Percentiles rank a stretch among this genome's conserved stretches.
These are phyloP conservation scores for Momotus momota DNA, from an alignment of 2,797 vertebrate genomes.

Conservation along the genomic window DNA sequence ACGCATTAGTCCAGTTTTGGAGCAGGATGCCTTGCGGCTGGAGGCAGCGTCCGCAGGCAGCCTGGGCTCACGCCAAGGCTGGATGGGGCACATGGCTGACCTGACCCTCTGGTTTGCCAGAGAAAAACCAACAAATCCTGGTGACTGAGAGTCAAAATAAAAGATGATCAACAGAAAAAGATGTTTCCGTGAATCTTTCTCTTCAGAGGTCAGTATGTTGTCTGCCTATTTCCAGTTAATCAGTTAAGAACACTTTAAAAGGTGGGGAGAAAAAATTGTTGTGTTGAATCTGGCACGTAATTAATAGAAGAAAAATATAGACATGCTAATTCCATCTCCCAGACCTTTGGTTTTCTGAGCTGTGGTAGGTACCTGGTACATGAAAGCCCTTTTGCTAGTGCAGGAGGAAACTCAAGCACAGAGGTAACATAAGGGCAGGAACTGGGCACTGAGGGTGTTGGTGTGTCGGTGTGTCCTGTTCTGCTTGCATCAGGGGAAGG, in stretches of 20 bases:
- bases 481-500: background rate
- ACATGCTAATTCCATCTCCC: background rate
- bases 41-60: rapidly evolving
- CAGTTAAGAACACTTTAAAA: background rate
- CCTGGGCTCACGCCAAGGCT: background rate
- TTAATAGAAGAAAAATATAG: background rate
- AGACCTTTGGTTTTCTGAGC: background rate
- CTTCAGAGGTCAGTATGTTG: background rate
- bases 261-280: background rate
- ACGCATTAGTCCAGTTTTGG: background rate
- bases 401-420: background rate
- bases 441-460: no score
- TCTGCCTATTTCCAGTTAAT: background rate
- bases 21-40: background rate
- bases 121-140: background rate
- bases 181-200: background rate
- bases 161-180: background rate
- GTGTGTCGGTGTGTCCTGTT: background rate
- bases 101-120: background rate
- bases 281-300: background rate
- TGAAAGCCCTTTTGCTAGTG: background rate
- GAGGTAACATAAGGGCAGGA: background rate
- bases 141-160: background rate
- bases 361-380: background rate
- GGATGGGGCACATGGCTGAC: background rate